Evolutionary conservation across 2,113 vertebrate species (phyloP), one percentile per base, ranked within the genome.

Genomic region (Eupsittula cactorum): DNA sequence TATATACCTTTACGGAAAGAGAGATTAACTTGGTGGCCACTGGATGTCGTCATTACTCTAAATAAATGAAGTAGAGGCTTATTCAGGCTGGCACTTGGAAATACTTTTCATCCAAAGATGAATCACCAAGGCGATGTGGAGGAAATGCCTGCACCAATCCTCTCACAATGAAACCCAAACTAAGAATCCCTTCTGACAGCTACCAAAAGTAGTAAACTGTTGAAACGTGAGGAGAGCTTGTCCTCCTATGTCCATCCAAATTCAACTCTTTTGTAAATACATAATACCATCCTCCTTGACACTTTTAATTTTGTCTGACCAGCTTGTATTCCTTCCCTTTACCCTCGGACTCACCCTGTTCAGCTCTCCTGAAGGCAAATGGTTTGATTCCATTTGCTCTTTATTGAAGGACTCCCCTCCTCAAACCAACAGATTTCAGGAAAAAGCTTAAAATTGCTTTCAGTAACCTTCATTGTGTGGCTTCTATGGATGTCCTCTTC

Each of bases 21-120:
- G 18, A 95, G 67, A 92, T 95, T 93, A 93, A 73, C 49, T 65
- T 67, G 50, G 23, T 88, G 95, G 69, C 95, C 96, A 91, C 96
- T 96, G 88, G 97, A 92, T 95, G 97, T 97, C 96, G 2, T 93
- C 59, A 37, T 93, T 93, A 81, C 88, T 75, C 94, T 88, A 64
- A 89, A 76, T 39, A 93, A 96, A 85, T 29, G 59, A 83, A 78
- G 19, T 68, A 1, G 0, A 62, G 42, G 35, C 68, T 70, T 92
- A 57, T 69, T 87, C 53, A 70, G 37, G 13, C 46, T 80, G 57
- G 12, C 17, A 28, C 5, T 39, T 89, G 15, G 37, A 78, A 90
- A 57, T 28, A 21, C 27, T 82, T 92, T 65, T 57, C 28, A 64
- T 76, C 52, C 5, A 5, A 49, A 63, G n/a, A 42, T 16, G 21